Conservation (phyloP, 2,113 vertebrate genomes). For the Elephantulus edwardii region DNA sequence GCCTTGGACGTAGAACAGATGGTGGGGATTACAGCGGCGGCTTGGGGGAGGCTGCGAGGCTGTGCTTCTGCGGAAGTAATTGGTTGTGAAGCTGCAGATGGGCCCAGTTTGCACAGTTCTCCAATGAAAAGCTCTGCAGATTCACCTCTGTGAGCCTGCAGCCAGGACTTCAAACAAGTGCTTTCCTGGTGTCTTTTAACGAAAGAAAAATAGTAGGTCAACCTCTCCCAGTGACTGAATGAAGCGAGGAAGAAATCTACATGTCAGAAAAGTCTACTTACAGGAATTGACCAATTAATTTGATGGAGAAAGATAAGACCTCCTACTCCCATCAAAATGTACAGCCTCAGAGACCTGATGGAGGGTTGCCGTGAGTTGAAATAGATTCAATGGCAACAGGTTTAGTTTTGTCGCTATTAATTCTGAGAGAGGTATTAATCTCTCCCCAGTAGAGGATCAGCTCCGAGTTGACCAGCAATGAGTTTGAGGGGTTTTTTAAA, state of each 20-base stretch:
- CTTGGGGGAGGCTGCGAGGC: conserved; percentile 56
- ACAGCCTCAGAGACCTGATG: too few relatives aligned
- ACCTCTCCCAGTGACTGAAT: conserved; percentile 19
- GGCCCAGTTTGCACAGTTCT: conserved; percentile 38
- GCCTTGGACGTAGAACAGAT: conserved; percentile 80
- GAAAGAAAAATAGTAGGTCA: conserved; percentile 73
- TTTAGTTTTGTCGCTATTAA: too few relatives aligned
- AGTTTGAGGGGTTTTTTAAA: too few relatives aligned
- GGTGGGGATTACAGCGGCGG: conserved; percentile 81
- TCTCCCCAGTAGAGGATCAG: too few relatives aligned
- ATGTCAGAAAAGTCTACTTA: neutral
- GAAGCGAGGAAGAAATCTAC: neutral
- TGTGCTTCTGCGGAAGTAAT: conserved; percentile 73
- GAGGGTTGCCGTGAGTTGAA: too few relatives aligned
- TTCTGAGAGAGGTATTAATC: too few relatives aligned
- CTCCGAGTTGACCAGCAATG: too few relatives aligned
- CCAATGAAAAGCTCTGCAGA: neutral
- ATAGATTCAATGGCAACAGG: too few relatives aligned
- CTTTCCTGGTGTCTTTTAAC: conserved; percentile 70
- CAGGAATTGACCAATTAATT: too few relatives aligned
- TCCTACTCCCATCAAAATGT: too few relatives aligned
- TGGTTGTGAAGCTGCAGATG: conserved; percentile 71
- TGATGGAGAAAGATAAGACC: too few relatives aligned
- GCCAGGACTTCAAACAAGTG: conserved; percentile 67
- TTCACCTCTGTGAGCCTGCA: conserved; percentile 18